Base-by-base conservation (phyloP, 1,140 invertebrate genomes). In the Helicoverpa zea region DNA sequence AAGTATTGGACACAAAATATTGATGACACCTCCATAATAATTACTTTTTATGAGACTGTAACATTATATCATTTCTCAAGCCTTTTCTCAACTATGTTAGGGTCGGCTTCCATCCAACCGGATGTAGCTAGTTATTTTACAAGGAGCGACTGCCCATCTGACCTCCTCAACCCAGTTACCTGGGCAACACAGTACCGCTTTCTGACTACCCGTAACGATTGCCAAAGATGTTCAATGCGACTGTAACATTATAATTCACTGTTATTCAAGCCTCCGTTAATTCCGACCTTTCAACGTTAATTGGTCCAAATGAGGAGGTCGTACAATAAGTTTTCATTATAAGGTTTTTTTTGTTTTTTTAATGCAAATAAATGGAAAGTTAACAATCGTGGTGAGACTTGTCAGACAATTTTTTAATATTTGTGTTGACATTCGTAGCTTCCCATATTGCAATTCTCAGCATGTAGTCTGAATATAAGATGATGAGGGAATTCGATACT, bases 381-480 rank as follows among this genome's bases (percentile, higher is more conserved):
- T 56, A 9, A 5, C 16, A 13, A 56, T 54, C 23, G 30, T 13
- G 12, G 23, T 56, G 68, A 61, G 49, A 49, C 12, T 29, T 75
- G 73, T 63, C 16, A 63, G 10, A 14, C 0, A 75, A n/a, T 49
- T 75, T 61, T 63, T 61, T 43, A 61, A 12, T 9, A 61, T 49
- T 29, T 70, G 47, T 61, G 58, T 75, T 75, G 56, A 75, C 73
- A 75, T 61, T 61, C 12, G 43, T 47, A 61, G 73, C 73, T 75
- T 61, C 61, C 74, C 59, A 9, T 52, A 77, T 64, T 35, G 61
- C 59, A 16, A 54, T 18, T 43, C 59, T 30, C 52, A 49, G 59
- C 70, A 35, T 54, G 74, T 12, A 12, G 76, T 54, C 76, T 68
- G 63, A 54, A 78, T 76, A 76, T 76, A 58, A 23, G 14, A 78